Percentiles rank a stretch among this genome's conserved stretches.
Evolutionary conservation across 1,140 invertebrate species (phyloP).

Genomic region (Gonatopus flavifemur): DNA sequence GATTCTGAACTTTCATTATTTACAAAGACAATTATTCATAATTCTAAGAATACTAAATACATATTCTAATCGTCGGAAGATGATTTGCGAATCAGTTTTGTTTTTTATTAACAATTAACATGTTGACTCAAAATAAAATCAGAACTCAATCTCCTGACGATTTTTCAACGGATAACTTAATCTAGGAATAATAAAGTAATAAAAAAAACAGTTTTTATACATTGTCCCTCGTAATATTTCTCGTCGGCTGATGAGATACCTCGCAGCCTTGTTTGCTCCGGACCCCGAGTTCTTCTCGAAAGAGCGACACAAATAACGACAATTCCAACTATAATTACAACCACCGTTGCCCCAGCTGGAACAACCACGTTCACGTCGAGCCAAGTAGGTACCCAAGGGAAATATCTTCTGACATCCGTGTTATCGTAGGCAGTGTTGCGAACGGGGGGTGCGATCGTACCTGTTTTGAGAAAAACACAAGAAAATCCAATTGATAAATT

Average conservation of each 20-base stretch:
- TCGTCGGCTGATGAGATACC: slow-evolving; percentile 64
- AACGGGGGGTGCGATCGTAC: slow-evolving; percentile 77
- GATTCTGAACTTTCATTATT: background rate
- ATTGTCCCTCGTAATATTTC: slow-evolving; percentile 60
- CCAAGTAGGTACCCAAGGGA: slow-evolving; percentile 83
- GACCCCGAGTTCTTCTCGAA: slow-evolving; percentile 72
- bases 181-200: slow-evolving; percentile 28
- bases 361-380: slow-evolving; percentile 84
- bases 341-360: slow-evolving; percentile 78
- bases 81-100: too few species aligned
- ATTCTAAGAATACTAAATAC: too few species aligned
- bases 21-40: background rate
- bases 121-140: too few species aligned
- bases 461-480: slow-evolving; percentile 53
- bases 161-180: slow-evolving; percentile 1
- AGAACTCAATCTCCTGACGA: slow-evolving; percentile 9
- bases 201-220: slow-evolving; percentile 48
- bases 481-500: slow-evolving; percentile 38
- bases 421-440: slow-evolving; percentile 64
- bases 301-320: slow-evolving; percentile 86
- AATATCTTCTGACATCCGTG: slow-evolving; percentile 62
- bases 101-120: too few species aligned
- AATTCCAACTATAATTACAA: slow-evolving; percentile 85
- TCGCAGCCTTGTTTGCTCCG: slow-evolving; percentile 76
- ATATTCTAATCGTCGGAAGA: too few species aligned